phyloP scores from a whole-genome alignment of 1,140 invertebrate species.

The Mya arenaria region DNA sequence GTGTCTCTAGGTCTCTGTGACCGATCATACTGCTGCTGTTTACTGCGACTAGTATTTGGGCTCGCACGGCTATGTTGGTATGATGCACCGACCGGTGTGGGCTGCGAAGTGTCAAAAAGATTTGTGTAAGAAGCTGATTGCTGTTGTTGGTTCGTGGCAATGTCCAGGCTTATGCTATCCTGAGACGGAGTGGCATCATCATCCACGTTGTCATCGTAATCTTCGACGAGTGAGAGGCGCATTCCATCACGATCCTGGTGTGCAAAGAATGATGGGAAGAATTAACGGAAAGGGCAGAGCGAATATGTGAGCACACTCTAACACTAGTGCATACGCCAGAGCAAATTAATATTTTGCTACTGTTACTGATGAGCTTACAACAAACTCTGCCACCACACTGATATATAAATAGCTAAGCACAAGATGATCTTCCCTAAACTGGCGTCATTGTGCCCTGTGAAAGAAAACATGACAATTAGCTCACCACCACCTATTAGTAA shows the following conservation, averaged over 20 bases:
- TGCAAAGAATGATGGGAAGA: conserved; percentile 54
- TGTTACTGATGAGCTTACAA: too few species aligned
- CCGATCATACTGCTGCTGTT: conserved; percentile 31
- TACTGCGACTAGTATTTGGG: background rate
- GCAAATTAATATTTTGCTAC: too few species aligned
- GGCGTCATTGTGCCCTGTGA: conserved; percentile 53
- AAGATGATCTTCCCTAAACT: conserved; percentile 8
- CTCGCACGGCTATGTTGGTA: conserved; percentile 52
- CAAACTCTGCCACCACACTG: too few species aligned
- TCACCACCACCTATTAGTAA: conserved; percentile 7
- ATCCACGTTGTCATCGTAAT: conserved; percentile 60
- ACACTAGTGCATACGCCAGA: too few species aligned
- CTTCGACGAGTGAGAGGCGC: conserved; percentile 61
- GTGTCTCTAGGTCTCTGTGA: conserved; percentile 9
- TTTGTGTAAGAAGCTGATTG: conserved; percentile 94
- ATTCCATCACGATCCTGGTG: conserved; percentile 56
- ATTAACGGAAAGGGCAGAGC: conserved; percentile 55
- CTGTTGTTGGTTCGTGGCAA: conserved; percentile 89
- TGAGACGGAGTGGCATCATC: conserved; percentile 47
- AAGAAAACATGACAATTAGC: conserved; percentile 48
- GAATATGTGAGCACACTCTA: conserved; percentile 31
- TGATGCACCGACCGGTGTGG: conserved; percentile 56
- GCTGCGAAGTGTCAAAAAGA: conserved; percentile 87
- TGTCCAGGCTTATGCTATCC: conserved; percentile 86
- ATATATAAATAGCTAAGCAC: background rate